phyloP scores from a whole-genome alignment of 2,113 vertebrate species.

The Anguilla japonica region DNA sequence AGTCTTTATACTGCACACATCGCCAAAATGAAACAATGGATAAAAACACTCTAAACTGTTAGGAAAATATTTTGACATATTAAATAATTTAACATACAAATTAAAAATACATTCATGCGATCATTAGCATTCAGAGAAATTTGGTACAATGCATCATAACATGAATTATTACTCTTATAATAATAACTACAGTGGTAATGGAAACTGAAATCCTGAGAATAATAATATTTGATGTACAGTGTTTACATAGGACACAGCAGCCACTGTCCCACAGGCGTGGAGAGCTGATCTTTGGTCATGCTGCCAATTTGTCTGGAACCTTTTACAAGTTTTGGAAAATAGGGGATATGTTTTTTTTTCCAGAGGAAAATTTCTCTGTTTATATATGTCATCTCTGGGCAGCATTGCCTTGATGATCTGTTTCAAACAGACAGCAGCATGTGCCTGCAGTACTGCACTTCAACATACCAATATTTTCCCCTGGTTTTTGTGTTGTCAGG shows the following conservation, averaged over 20 bases:
- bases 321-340: neutral
- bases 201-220: too few relatives aligned
- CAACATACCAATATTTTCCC: neutral
- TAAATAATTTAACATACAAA: too few relatives aligned
- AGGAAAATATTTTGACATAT: too few relatives aligned
- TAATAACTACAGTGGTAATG: neutral
- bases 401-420: neutral
- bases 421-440: neutral
- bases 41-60: too few relatives aligned
- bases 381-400: neutral
- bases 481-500: neutral
- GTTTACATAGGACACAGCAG: neutral
- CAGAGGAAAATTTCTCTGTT: neutral
- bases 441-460: neutral
- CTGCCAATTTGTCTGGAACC: neutral
- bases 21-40: too few relatives aligned
- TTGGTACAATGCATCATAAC: neutral
- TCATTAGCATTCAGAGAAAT: too few relatives aligned
- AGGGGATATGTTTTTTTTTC: neutral
- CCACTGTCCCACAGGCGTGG: neutral
- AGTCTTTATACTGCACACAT: too few relatives aligned
- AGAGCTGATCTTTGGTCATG: neutral
- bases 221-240: too few relatives aligned
- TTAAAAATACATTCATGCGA: too few relatives aligned
- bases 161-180: neutral